These are phyloP conservation scores for Exocentrus adspersus DNA, from an alignment of 2,888 invertebrate genomes.

Conservation along the genomic window DNA sequence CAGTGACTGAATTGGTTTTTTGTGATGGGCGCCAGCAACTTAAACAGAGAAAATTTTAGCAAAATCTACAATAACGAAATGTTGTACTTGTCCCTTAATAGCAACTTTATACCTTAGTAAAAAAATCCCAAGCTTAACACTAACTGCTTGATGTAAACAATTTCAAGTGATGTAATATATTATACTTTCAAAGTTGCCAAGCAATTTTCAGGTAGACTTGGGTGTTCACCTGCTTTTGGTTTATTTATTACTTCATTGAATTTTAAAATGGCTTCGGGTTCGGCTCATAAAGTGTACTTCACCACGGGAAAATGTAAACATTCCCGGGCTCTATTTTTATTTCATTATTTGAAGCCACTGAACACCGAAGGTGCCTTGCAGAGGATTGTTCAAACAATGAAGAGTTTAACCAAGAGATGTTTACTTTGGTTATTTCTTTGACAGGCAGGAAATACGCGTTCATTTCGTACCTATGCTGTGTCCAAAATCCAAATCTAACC, in stretches of 20 bases:
- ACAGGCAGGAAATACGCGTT: too few relatives aligned
- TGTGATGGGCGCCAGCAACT: too few relatives aligned
- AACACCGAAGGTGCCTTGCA: too few relatives aligned
- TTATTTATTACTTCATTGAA: conserved; percentile 25
- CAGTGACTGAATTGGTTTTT: too few relatives aligned
- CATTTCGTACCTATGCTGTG: too few relatives aligned
- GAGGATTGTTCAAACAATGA: too few relatives aligned
- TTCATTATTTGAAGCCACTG: conserved; percentile 6
- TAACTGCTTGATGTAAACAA: neutral
- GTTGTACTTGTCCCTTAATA: too few relatives aligned
- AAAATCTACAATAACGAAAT: too few relatives aligned
- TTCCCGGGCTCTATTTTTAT: conserved; percentile 13
- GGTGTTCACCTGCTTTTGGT: conserved; percentile 15
- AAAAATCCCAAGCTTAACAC: neutral
- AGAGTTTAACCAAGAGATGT: neutral
- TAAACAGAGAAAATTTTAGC: too few relatives aligned
- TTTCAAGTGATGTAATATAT: conserved; percentile 6
- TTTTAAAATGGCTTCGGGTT: conserved; percentile 15
- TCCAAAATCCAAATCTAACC: too few relatives aligned
- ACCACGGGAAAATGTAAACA: neutral
- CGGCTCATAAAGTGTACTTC: conserved; percentile 5
- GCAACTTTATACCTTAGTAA: too few relatives aligned
- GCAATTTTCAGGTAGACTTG: conserved; percentile 8
- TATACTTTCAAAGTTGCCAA: conserved; percentile 14
- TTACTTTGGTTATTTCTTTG: too few relatives aligned